Conservation (phyloP, 1,140 invertebrate genomes). For the Anadara kagoshimensis region DNA sequence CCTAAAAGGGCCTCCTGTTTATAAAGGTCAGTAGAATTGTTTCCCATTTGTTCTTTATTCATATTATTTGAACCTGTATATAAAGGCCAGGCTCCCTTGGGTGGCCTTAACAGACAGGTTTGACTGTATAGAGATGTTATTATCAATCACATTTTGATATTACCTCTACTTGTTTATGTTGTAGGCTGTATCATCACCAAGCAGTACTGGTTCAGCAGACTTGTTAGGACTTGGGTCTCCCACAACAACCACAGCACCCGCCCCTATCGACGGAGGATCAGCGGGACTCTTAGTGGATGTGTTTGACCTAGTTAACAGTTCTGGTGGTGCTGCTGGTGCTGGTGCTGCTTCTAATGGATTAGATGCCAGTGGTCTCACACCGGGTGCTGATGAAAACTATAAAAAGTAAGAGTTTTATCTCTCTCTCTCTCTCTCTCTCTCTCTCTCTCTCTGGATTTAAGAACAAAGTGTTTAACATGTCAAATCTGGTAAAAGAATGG, state of each 20-base stretch:
- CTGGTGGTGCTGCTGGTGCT: constrained; percentile 17
- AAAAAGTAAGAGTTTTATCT: constrained; percentile 49
- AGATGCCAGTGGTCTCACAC: constrained; percentile 45
- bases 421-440: too few species aligned
- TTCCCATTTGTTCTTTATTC: too few species aligned
- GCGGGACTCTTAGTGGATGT: constrained; percentile 58
- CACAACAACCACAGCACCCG: constrained; percentile 16
- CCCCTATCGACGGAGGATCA: neutral
- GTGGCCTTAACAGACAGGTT: too few species aligned
- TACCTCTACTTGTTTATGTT: constrained; percentile 10
- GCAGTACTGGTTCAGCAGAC: constrained; percentile 53
- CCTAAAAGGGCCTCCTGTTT: too few species aligned
- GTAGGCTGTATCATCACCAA: constrained; percentile 40
- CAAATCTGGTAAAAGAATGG: neutral
- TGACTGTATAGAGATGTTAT: too few species aligned
- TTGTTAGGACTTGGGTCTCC: constrained; percentile 57
- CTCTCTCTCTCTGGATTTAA: neutral
- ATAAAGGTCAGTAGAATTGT: too few species aligned
- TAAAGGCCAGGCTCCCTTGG: too few species aligned
- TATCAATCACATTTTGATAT: too few species aligned
- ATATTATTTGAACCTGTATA: too few species aligned
- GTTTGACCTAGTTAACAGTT: constrained; percentile 38
- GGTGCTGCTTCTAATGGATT: constrained; percentile 42
- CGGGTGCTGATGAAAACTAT: constrained; percentile 58
- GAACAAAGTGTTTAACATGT: neutral